These are phyloP conservation scores for Sarcophaga bullata DNA, from an alignment of 1,140 invertebrate species.

Conservation along the genomic window DNA sequence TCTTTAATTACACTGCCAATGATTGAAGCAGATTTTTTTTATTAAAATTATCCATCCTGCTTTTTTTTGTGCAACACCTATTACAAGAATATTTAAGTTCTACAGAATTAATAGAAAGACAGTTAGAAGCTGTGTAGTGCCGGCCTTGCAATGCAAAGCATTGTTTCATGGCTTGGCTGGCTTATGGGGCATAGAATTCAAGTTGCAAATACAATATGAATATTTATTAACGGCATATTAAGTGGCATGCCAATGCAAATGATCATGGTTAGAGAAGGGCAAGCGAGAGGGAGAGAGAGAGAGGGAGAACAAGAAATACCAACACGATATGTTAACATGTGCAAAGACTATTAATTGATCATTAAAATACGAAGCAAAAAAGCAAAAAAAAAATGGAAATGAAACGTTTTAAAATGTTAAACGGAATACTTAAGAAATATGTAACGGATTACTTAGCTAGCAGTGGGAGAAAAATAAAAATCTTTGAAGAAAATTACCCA, in stretches of 20 bases:
- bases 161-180: too few relatives aligned
- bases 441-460: neutral
- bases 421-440: neutral
- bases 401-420: neutral
- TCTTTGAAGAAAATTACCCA: too few relatives aligned
- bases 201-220: neutral
- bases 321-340: neutral
- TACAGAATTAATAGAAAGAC: too few relatives aligned
- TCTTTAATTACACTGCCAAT: too few relatives aligned
- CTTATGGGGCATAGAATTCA: too few relatives aligned
- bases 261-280: neutral
- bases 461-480: neutral
- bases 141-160: too few relatives aligned
- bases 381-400: neutral
- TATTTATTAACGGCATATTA: neutral
- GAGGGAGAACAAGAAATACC: neutral
- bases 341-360: neutral
- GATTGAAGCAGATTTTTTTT: too few relatives aligned
- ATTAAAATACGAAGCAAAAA: neutral
- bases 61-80: too few relatives aligned
- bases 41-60: too few relatives aligned
- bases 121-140: too few relatives aligned
- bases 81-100: too few relatives aligned
- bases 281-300: too few relatives aligned
- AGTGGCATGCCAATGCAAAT: slow-evolving; percentile 21